Evolutionary conservation across 2,888 invertebrate genomes (phyloP).

Genomic region (Scaeva pyrastri): DNA sequence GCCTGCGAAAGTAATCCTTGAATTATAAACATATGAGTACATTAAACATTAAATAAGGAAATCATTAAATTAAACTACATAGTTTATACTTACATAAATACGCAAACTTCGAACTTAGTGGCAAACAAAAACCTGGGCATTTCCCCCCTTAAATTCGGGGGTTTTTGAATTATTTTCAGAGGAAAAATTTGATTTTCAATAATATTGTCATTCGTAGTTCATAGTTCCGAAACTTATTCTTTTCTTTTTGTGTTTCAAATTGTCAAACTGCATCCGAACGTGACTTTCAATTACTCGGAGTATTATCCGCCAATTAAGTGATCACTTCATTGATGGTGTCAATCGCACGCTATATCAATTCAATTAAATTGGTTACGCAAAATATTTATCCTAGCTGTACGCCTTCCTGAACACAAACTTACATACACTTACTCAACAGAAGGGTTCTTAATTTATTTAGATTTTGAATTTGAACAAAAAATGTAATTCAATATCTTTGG

Average conservation of each 20-base stretch:
- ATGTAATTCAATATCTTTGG: constrained; percentile 59
- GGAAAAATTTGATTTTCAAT: too few relatives aligned
- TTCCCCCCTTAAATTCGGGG: too few relatives aligned
- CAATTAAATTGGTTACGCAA: constrained; percentile 1
- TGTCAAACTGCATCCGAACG: constrained; percentile 33
- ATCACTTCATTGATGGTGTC: constrained; percentile 50
- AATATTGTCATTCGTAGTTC: too few relatives aligned
- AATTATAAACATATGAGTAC: background rate
- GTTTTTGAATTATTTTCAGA: too few relatives aligned
- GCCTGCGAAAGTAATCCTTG: background rate
- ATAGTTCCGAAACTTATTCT: too few relatives aligned
- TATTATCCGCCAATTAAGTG: constrained; percentile 28
- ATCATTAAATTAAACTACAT: background rate
- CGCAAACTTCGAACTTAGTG: too few relatives aligned
- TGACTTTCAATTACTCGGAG: constrained; percentile 36
- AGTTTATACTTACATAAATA: background rate
- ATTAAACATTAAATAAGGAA: background rate
- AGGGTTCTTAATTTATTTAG: constrained; percentile 26
- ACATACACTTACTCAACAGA: background rate
- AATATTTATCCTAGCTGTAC: constrained; percentile 47
- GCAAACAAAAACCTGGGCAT: too few relatives aligned
- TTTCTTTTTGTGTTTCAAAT: background rate
- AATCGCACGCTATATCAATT: constrained; percentile 15
- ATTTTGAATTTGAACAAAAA: constrained; percentile 20
- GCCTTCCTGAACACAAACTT: constrained; percentile 4